Percentiles rank a stretch among this genome's conserved stretches.
Conservation (phyloP, 2,888 invertebrate species). For the Eristalis arbustorum region DNA sequence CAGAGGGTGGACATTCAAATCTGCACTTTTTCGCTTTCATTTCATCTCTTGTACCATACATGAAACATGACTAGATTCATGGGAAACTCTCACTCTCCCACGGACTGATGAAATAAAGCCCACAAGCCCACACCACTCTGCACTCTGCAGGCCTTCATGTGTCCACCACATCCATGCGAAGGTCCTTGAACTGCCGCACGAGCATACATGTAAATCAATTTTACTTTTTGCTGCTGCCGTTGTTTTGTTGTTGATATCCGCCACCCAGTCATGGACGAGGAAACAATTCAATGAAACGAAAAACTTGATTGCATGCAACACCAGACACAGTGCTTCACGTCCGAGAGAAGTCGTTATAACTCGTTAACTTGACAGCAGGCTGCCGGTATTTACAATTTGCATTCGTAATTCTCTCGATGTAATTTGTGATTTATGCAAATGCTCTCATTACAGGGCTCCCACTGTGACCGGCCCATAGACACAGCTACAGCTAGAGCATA, state of each 20-base stretch:
- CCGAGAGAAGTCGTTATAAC: conserved; percentile 31
- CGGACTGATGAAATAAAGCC: no score
- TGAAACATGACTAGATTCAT: no score
- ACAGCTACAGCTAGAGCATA: neutral
- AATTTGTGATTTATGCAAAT: conserved; percentile 67
- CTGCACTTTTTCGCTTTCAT: no score
- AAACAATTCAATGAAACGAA: neutral
- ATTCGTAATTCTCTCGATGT: conserved; percentile 33
- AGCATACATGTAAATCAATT: neutral
- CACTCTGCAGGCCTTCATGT: neutral
- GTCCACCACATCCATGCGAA: neutral
- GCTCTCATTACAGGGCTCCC: conserved; percentile 49
- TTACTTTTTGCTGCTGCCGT: neutral
- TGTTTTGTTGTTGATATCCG: neutral
- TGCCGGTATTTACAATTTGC: conserved; percentile 63
- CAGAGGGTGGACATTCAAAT: no score
- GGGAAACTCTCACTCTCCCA: no score
- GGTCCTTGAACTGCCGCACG: neutral
- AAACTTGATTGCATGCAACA: neutral
- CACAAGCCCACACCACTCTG: neutral
- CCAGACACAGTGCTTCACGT: neutral
- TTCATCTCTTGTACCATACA: no score
- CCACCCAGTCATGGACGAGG: neutral
- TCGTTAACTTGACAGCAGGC: conserved; percentile 58
- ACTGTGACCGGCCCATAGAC: conserved; percentile 15